Evolutionary conservation across 2,888 invertebrate species (phyloP).

Genomic region (Argyresthia albistria): DNA sequence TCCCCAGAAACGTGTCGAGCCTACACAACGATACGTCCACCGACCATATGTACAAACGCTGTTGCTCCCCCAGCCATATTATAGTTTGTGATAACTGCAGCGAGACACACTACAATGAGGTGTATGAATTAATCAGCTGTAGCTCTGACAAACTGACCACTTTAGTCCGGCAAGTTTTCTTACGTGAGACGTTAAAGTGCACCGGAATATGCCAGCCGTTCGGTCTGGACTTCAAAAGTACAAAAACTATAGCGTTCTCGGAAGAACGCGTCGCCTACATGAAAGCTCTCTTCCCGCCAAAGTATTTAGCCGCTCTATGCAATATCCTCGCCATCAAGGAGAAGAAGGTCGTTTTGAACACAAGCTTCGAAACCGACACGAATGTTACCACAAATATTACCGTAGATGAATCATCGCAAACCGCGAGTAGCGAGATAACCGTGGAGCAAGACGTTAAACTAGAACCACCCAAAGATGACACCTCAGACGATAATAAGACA

Average conservation of each 20-base stretch:
- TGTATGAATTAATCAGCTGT: conserved; percentile 84
- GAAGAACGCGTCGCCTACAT: conserved; percentile 70
- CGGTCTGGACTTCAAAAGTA: conserved; percentile 75
- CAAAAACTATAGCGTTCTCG: conserved; percentile 62
- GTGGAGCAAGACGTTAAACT: conserved; percentile 47
- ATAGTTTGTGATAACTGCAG: conserved; percentile 84
- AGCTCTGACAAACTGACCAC: conserved; percentile 72
- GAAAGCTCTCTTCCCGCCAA: conserved; percentile 75
- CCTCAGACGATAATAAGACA: conserved; percentile 37
- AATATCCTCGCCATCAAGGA: conserved; percentile 80
- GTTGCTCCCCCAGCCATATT: conserved; percentile 81
- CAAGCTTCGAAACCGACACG: conserved; percentile 68
- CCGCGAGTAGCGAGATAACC: conserved; percentile 38
- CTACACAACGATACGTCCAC: conserved; percentile 57
- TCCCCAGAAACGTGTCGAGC: conserved; percentile 72
- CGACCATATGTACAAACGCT: conserved; percentile 60
- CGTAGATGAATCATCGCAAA: conserved; percentile 43
- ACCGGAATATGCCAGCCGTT: conserved; percentile 73
- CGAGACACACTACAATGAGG: conserved; percentile 77
- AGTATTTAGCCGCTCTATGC: conserved; percentile 84
- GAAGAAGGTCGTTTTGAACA: conserved; percentile 76
- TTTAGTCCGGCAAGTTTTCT: conserved; percentile 73
- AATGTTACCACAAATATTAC: conserved; percentile 62
- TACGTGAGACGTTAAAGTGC: conserved; percentile 74
- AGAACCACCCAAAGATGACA: conserved; percentile 39